phyloP scores from a whole-genome alignment of 2,888 invertebrate genomes.

The Argyresthia goedartella region DNA sequence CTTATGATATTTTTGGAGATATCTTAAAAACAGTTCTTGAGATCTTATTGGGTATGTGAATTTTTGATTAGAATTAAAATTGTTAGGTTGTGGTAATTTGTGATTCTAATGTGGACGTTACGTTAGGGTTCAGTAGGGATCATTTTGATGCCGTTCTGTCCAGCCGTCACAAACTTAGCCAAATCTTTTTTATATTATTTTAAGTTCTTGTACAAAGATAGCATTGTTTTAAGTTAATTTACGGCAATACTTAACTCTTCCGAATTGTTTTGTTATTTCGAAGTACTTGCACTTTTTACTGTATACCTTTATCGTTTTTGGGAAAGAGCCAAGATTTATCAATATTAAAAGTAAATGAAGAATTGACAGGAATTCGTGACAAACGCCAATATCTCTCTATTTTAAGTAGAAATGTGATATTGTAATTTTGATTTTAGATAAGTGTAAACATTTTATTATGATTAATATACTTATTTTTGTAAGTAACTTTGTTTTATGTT shows the following conservation, averaged over 20 bases:
- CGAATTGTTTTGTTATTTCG: conserved; percentile 42
- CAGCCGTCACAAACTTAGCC: conserved; percentile 53
- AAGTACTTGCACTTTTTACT: conserved; percentile 36
- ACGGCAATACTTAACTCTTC: conserved; percentile 63
- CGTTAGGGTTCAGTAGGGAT: conserved; percentile 2
- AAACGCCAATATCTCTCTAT: conserved; percentile 69
- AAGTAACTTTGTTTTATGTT: conserved; percentile 56
- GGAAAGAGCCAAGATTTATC: conserved; percentile 34
- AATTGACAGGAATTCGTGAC: conserved; percentile 15
- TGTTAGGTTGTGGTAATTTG: conserved; percentile 62
- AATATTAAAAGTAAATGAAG: background rate
- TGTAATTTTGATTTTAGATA: conserved; percentile 59
- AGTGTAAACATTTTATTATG: conserved; percentile 62
- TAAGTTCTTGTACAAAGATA: conserved; percentile 52
- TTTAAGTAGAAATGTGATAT: conserved; percentile 72
- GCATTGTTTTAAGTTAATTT: conserved; percentile 22
- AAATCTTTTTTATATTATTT: conserved; percentile 36
- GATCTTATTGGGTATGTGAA: conserved; percentile 34
- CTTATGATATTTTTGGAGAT: conserved; percentile 50
- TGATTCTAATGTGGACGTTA: conserved; percentile 22
- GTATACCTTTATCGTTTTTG: conserved; percentile 33
- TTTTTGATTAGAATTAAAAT: conserved; percentile 26
- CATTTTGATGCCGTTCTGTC: conserved; percentile 20
- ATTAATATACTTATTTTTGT: conserved; percentile 56
- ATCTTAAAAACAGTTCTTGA: conserved; percentile 34